Evolutionary conservation across 2,888 invertebrate genomes (phyloP).

Genomic region (Andrena chrysosceles): DNA sequence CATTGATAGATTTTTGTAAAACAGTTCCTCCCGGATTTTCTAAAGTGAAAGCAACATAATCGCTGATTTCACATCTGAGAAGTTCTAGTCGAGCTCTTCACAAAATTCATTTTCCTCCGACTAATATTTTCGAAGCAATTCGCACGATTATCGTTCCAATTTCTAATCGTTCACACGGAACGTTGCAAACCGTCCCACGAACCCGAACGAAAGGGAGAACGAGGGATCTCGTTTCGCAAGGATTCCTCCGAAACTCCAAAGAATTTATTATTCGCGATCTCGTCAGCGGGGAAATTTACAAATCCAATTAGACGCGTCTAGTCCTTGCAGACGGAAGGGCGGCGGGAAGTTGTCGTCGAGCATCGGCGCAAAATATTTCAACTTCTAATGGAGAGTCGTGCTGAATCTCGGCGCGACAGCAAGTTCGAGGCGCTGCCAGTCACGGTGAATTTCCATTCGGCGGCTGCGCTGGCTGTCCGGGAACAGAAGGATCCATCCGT

Average conservation of each 20-base stretch:
- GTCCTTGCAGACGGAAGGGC: not conserved
- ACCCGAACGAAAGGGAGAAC: too few relatives aligned
- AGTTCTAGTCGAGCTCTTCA: too few relatives aligned
- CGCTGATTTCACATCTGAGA: too few relatives aligned
- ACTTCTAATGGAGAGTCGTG: conserved; percentile 30
- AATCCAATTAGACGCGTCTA: conserved; percentile 37
- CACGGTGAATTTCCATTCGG: conserved; percentile 18
- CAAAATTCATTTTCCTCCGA: too few relatives aligned
- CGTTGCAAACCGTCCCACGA: too few relatives aligned
- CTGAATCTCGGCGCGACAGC: conserved; percentile 11
- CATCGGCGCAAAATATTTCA: conserved; percentile 18
- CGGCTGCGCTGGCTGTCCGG: not conserved
- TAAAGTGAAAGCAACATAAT: too few relatives aligned
- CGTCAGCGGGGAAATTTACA: conserved; percentile 10
- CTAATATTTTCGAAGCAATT: too few relatives aligned
- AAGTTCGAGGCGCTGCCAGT: conserved; percentile 6
- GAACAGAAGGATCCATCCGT: not conserved
- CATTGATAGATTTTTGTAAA: too few relatives aligned
- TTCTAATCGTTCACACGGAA: too few relatives aligned
- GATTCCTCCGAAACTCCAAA: not conserved
- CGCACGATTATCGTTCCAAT: too few relatives aligned
- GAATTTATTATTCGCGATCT: not conserved
- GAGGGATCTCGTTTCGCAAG: too few relatives aligned
- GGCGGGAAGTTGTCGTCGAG: conserved; percentile 8
- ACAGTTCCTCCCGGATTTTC: too few relatives aligned